Evolutionary conservation across 1,140 invertebrate genomes (phyloP).

Genomic region (Heliconius nattereri): DNA sequence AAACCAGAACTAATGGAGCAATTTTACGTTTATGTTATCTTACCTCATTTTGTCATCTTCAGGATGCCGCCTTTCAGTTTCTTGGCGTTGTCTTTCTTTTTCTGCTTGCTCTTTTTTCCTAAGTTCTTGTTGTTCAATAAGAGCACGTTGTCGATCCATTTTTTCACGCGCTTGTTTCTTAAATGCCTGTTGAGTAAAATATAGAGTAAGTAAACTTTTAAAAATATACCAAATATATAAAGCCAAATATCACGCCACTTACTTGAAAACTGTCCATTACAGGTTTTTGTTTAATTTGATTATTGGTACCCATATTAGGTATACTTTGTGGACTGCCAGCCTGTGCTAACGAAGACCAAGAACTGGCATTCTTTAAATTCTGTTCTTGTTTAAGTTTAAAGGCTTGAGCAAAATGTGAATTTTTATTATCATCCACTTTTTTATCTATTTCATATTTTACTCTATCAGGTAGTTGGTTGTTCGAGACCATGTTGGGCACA

Average conservation of each 20-base stretch:
- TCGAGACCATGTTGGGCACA: constrained; percentile 76
- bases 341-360: constrained; percentile 95
- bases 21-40: neutral
- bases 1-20: no score
- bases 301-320: constrained; percentile 81
- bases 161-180: constrained; percentile 98
- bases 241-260: constrained; percentile 39
- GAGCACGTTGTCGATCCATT: constrained; percentile 92
- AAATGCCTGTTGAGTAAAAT: constrained; percentile 88
- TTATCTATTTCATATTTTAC: constrained; percentile 79
- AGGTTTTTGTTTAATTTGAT: constrained; percentile 83
- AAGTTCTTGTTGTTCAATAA: constrained; percentile 91
- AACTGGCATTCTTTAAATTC: constrained; percentile 93
- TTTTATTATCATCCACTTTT: constrained; percentile 76
- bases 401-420: constrained; percentile 84
- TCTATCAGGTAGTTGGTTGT: constrained; percentile 69
- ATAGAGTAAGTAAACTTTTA: neutral
- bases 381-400: constrained; percentile 86
- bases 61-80: constrained; percentile 90
- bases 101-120: constrained; percentile 93
- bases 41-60: constrained; percentile 84
- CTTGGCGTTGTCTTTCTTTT: constrained; percentile 88
- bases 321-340: constrained; percentile 87
- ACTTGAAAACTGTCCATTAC: constrained; percentile 87
- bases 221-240: constrained; percentile 15